These are phyloP conservation scores for Dolichotis patagonum DNA, from an alignment of 2,113 vertebrate genomes.

Conservation along the genomic window DNA sequence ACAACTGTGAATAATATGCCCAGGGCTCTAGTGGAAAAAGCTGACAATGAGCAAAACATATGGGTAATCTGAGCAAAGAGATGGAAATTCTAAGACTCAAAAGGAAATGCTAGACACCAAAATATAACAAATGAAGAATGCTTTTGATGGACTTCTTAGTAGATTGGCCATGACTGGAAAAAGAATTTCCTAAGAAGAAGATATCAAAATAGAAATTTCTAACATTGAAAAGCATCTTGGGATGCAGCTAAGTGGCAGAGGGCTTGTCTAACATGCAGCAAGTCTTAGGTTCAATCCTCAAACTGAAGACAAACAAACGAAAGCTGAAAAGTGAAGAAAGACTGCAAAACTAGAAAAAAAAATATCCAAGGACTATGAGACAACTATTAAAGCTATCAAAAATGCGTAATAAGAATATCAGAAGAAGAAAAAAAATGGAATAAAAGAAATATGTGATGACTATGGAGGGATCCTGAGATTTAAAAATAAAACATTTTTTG, in stretches of 20 bases:
- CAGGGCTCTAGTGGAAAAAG: neutral
- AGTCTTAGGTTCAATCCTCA: neutral
- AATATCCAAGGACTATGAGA: neutral
- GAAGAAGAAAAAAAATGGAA: neutral
- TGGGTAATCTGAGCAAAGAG: neutral
- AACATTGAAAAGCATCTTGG: neutral
- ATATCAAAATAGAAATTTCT: neutral
- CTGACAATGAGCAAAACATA: neutral
- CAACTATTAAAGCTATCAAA: neutral
- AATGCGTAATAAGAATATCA: neutral
- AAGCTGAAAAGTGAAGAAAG: neutral
- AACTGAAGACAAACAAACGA: neutral
- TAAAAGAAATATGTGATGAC: neutral
- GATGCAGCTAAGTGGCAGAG: neutral
- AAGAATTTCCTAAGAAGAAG: neutral
- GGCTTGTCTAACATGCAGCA: neutral
- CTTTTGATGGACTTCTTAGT: neutral
- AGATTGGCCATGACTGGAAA: neutral
- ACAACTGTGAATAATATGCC: neutral
- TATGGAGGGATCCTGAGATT: neutral
- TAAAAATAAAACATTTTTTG: neutral
- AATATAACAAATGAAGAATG: neutral
- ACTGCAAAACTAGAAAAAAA: neutral
- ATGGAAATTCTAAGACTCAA: neutral
- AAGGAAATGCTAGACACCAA: neutral